Evolutionary conservation across 2,797 vertebrate species (phyloP), one percentile per base, ranked within the genome.

Genomic region (Eurystomus glaucurus): DNA sequence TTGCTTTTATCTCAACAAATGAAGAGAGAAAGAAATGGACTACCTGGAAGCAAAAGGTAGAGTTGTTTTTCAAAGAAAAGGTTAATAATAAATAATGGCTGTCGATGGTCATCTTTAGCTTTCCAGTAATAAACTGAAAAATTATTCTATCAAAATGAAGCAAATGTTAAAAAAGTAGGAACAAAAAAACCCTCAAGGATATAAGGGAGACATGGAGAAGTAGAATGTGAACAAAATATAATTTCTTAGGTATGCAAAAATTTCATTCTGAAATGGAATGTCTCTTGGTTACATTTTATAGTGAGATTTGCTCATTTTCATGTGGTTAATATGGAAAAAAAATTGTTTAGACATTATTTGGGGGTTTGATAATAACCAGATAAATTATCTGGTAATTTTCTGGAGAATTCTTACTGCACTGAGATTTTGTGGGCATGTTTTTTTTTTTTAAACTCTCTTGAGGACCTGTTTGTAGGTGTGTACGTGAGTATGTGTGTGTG

Each of bases 1-100:
- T 85, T 85, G 9, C 35, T 85, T 91, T 82, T 79, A 43, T 66
- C 28, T 80, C 43, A 62, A n/a, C 14, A 82, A 70, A 82, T 21
- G 3, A 89, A 82, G 41, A 45, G 4, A 61, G 45, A 78, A 5
- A 91, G 66, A 91, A 93, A 79, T 8, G 1, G 9, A 64, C 20
- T 55, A 58, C 7, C 3, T 68, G 10, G 11, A 81, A 88, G 10
- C 48, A 74, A 94, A 74, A 66, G 15, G 20, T 14, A 39, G 9
- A 75, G 6, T 45, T 72, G 3, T 6, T 43, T 33, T 72, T 39
- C 3, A 16, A 54, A 61, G 58, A 37, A 69, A 54, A 1, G 1
- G 33, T 46, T 33, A 68, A 39, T 35, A 81, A 52, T 28, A 31
- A 71, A 2, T 52, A 76, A 65, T 25, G 76, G 11, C 45, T 46